Evolutionary conservation across 2,797 vertebrate species (phyloP), one percentile per base, ranked within the genome.

Genomic region (Acrossocheilus wenchowensis): DNA sequence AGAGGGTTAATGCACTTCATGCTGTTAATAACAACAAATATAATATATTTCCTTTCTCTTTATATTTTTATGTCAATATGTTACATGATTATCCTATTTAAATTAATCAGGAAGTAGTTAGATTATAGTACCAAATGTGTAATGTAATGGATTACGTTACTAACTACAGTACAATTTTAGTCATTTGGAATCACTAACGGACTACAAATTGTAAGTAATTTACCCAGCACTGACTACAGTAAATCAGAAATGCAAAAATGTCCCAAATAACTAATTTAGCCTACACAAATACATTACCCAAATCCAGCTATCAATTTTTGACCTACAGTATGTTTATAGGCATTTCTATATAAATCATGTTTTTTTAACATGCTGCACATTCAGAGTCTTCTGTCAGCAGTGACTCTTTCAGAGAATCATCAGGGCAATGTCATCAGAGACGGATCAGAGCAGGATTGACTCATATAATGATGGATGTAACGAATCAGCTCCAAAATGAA

Each of bases 391-490:
- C 34, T 23, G 3, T 23, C 73, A 36, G 48, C 74, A 34, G 14
- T 19, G 64, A 68, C 30, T 4, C 14, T 68, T 68, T 68, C 6
- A 68, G 64, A 36, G 30, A 68, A 19, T 8, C 64, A 19, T 54
- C 30, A n/a, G n/a, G 34, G 14, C 54, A 81, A 17, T 66, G 78
- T 68, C 78, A 34, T 39, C 78, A 19, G 60, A 48, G 62, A 15
- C 5, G 0, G 11, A 74, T 50, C 48, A 41, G 57, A 57, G 87
- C 64, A 50, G 19, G 21, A 79, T 68, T 2, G 57, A 57, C 91
- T 91, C 91, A 45, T 68, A 80, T 64, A 86, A 91, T 94, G 94
- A 95, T 92, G 92, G 93, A 93, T 93, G 91, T 91, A 90, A 93
- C 92, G 90, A 92, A 90, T 91, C 84, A 52, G 41, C 88, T 84